Base-by-base conservation (phyloP, 2,888 invertebrate species). In the Drosophila borealis region DNA sequence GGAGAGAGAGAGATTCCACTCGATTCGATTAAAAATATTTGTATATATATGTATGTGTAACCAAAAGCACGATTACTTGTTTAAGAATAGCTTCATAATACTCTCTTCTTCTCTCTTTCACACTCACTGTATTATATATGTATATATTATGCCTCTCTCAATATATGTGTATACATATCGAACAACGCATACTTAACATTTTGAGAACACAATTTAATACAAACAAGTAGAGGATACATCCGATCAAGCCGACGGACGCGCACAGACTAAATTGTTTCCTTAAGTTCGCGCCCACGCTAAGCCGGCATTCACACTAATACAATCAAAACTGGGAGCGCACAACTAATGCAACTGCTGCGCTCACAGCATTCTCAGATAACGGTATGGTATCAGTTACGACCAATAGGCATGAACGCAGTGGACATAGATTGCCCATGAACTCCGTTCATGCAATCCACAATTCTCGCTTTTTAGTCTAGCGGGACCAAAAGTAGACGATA, bases 241-340 rank as follows among this genome's bases (percentile, higher is more conserved):
- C 14, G 21, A 50, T 50, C 50, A 10, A 50, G 21, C 9, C 6
- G 6, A 21, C 37, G 14, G 37, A 11, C 37, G 25, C 36, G 37
- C 37, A 37, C 50, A 37, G 50, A 39, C 37, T 51, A 25, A 51
- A 25, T 51, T 17, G 11, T n/a, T 8, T 14, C 39, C 13, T 9
- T 8, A 3, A 6, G 9, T 8, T 14, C 29, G 1, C 2, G 25
- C 6, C 50, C 21, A 14, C 11, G 14, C 37, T 25, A 37, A 51
- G 50, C 37, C 11, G 25, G 11, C 50, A 14, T 37, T 21, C 1
- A 3, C 11, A 37, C 21, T 9, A 19, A 34, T 13, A 37, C 34
- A 14, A 6, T 3, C 10, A 8, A 3, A 14, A 14, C 37, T 6
- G 4, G 25, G 37, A 50, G 36, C 33, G 19, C n/a, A 34, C 21